Conservation (phyloP, 2,797 vertebrate species). For the Pangasius djambal region DNA sequence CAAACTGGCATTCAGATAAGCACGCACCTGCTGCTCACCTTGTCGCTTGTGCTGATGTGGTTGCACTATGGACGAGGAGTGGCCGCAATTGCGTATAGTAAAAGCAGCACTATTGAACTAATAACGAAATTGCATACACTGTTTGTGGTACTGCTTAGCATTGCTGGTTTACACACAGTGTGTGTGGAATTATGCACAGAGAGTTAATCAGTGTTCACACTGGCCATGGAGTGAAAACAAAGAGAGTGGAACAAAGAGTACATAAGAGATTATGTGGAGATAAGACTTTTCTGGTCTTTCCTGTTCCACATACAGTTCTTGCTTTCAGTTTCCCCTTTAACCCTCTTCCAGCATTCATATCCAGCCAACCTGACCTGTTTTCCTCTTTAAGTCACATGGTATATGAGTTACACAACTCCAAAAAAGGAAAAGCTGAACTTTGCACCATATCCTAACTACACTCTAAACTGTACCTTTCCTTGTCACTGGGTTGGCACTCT, state of each 20-base stretch:
- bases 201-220: neutral
- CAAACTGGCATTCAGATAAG: conserved; percentile 43
- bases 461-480: neutral
- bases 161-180: neutral
- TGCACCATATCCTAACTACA: neutral
- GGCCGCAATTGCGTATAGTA: neutral
- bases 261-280: conserved; percentile 6
- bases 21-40: conserved; percentile 56
- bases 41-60: conserved; percentile 39
- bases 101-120: neutral
- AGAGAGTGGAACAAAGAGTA: neutral
- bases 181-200: neutral
- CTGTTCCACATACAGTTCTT: conserved; percentile 22
- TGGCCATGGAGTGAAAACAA: conserved; percentile 19
- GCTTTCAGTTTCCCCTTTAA: conserved; percentile 37
- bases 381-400: neutral
- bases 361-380: conserved; percentile 4
- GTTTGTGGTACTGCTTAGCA: neutral
- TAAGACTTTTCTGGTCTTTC: conserved; percentile 38
- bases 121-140: neutral
- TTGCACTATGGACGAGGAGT: conserved; percentile 27
- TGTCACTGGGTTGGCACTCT: neutral
- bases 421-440: conserved; percentile 24
- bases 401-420: neutral
- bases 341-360: neutral